phyloP scores from a whole-genome alignment of 2,113 vertebrate species.

The Antechinus stuartii region DNA sequence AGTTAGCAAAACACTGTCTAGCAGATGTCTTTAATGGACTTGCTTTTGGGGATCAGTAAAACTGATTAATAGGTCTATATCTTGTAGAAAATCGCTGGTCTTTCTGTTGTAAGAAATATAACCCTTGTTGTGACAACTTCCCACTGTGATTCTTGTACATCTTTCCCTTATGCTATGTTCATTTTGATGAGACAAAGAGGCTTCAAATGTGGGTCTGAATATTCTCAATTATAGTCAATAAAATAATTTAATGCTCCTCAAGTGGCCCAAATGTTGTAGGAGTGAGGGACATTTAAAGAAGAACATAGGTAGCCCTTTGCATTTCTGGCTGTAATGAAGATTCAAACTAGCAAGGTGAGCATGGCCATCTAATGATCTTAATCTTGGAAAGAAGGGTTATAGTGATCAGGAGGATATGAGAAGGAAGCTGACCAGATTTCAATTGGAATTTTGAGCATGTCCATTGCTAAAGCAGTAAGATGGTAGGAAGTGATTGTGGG shows the following conservation, averaged over 20 bases:
- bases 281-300: background rate
- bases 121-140: background rate
- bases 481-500: background rate
- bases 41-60: background rate
- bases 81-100: background rate
- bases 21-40: background rate
- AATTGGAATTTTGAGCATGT: background rate
- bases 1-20: background rate
- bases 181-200: background rate
- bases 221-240: background rate
- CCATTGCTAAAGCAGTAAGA: background rate
- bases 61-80: background rate
- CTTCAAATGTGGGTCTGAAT: background rate
- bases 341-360: background rate
- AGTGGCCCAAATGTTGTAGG: background rate
- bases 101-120: background rate
- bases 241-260: background rate
- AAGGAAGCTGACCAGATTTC: background rate
- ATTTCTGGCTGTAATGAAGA: background rate
- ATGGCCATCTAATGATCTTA: background rate
- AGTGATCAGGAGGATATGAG: background rate
- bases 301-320: background rate
- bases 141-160: background rate
- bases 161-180: background rate
- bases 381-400: background rate